Percentiles rank a stretch among this genome's conserved stretches.
Conservation (phyloP, 1,140 invertebrate species). For the Whitmania pigra region DNA sequence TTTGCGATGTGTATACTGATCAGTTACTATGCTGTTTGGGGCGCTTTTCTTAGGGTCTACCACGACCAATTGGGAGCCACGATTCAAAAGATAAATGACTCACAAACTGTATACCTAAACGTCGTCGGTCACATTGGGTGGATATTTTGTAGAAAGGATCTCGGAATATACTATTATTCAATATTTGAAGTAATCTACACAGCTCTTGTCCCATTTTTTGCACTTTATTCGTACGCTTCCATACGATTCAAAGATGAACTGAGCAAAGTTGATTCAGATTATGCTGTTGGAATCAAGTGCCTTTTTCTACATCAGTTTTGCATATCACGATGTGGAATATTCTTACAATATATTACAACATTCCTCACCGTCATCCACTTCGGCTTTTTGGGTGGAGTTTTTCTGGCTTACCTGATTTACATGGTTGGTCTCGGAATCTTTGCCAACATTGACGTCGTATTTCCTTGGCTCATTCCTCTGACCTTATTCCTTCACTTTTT, state of each 20-base stretch:
- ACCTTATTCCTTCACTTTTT: slow-evolving; percentile 6
- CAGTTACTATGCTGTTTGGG: slow-evolving; percentile 7
- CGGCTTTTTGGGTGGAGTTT: slow-evolving; percentile 6
- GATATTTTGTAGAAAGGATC: slow-evolving; percentile 11
- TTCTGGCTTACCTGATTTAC: slow-evolving; percentile 10
- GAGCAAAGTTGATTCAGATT: background rate
- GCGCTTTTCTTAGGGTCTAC: background rate
- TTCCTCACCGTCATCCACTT: slow-evolving; percentile 3
- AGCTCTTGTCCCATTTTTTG: background rate
- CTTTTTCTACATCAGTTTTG: background rate
- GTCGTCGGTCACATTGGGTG: slow-evolving; percentile 12
- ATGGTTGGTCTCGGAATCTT: slow-evolving; percentile 10
- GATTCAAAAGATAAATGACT: background rate
- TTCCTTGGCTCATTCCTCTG: slow-evolving; percentile 8
- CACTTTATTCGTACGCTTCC: background rate
- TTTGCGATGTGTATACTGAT: background rate
- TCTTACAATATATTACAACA: background rate
- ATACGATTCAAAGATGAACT: slow-evolving; percentile 7
- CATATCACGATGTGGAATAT: background rate
- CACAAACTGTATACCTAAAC: slow-evolving; percentile 5
- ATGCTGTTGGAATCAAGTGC: background rate
- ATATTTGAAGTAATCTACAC: slow-evolving; percentile 6
- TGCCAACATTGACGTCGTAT: slow-evolving; percentile 14
- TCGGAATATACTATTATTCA: slow-evolving; percentile 3
- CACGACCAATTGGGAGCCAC: background rate